phyloP scores from a whole-genome alignment of 2,113 vertebrate species.

The Tychaedon coryphoeus region DNA sequence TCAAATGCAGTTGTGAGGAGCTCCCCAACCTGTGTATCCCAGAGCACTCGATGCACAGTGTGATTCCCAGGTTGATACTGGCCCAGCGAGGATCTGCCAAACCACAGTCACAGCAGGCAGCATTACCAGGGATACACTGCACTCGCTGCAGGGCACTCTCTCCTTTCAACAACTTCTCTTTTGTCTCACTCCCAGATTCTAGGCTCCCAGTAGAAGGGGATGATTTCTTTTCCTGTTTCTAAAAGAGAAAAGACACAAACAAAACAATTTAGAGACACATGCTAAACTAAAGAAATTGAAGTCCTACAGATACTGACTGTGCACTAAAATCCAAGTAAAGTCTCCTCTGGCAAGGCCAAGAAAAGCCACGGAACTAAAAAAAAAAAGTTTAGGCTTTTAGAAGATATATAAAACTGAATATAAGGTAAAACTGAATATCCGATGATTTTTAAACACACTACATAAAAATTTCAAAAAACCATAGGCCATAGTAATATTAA shows the following conservation, averaged over 20 bases:
- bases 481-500: background rate
- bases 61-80: conserved; percentile 97
- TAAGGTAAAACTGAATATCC: background rate
- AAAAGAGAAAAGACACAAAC: background rate
- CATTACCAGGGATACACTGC: conserved; percentile 87
- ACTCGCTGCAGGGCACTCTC: conserved; percentile 91
- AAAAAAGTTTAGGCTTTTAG: background rate
- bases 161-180: conserved; percentile 88
- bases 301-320: background rate
- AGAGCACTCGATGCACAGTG: conserved; percentile 95
- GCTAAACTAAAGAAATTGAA: background rate
- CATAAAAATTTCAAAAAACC: background rate
- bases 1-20: background rate
- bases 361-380: background rate
- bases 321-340: background rate
- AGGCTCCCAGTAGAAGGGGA: conserved; percentile 88
- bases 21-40: conserved; percentile 91
- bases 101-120: conserved; percentile 91
- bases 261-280: background rate
- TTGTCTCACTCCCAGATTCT: conserved; percentile 85
- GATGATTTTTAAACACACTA: background rate
- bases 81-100: conserved; percentile 93
- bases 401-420: background rate
- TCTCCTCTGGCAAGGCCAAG: background rate
- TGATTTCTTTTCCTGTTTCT: conserved; percentile 89